phyloP scores from a whole-genome alignment of 23 tunicate species.

The Styela clava region DNA sequence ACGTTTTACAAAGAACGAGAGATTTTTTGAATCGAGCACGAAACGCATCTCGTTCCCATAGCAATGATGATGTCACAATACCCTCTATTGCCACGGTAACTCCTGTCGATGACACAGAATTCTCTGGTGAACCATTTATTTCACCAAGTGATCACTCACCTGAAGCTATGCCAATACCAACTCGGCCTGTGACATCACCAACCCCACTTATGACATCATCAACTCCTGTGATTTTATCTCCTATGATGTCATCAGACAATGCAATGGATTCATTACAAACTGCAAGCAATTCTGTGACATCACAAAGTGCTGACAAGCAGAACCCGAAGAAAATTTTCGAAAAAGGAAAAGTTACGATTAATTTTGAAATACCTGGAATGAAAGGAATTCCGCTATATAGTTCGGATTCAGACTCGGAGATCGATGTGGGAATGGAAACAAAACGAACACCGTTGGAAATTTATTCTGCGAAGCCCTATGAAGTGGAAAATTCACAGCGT shows the following conservation, averaged over 20 bases:
- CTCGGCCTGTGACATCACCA: slow-evolving; percentile 6
- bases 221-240: not conserved
- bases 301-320: not conserved
- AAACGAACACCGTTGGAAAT: not conserved
- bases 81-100: not conserved
- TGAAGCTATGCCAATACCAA: no score
- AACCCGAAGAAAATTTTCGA: slow-evolving; percentile 31
- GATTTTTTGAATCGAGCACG: not conserved
- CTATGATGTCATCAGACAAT: not conserved
- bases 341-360: slow-evolving; percentile 10
- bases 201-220: not conserved
- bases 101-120: not conserved
- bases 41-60: not conserved
- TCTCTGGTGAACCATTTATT: no score
- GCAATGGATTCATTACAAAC: not conserved
- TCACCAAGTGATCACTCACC: no score
- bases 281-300: not conserved
- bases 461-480: no score
- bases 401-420: not conserved
- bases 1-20: not conserved
- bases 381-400: not conserved
- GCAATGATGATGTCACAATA: not conserved
- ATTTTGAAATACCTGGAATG: not conserved
- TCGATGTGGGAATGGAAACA: not conserved
- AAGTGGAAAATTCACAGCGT: no score